Evolutionary conservation across 2,113 vertebrate species (phyloP), one percentile per base, ranked within the genome.

Genomic region (Natator depressus): DNA sequence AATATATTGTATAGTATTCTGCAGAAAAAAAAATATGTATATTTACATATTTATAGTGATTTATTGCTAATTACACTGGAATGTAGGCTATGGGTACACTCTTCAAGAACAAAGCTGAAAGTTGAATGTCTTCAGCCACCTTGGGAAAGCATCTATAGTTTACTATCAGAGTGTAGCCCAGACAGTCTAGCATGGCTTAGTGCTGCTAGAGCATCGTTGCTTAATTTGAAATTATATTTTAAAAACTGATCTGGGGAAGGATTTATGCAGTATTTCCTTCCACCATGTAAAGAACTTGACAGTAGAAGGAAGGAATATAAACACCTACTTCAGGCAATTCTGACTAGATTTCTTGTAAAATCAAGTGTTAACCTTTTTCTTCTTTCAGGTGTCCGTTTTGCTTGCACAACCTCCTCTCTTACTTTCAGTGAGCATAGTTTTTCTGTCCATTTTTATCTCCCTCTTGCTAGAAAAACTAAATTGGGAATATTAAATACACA

Each of bases 71-170:
- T 55, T 93, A 92, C 42, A 90, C 92, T 72, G 42, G 55, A 93
- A 62, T 81, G 94, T 6, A 82, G 59, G n/a, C 75, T 93, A 89
- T 53, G 80, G 42, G 87, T 87, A 46, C 42, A 25, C 22, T 46
- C 59, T 50, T 83, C 69, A 59, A 93, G 89, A 90, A 94, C 11
- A 91, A 93, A 94, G 93, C 90, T 88, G 85, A 95, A 91, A 51
- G 89, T 24, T 49, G 84, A 62, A 47, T 46, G 51, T n/a, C 87
- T 93, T 94, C 49, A 84, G 84, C 88, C 75, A 87, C 38, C 88
- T 62, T 59, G 54, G 59, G 80, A 93, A 31, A 93, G 59, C 86
- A 84, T 87, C 87, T 90, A 80, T 79, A 69, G 59, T 69, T 94
- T 93, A 93, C 87, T 85, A 84, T 54, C 59, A 90, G 54, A 93